Percentiles rank a stretch among this genome's conserved stretches.
phyloP scores from a whole-genome alignment of 2,797 vertebrate species.

The Spinibarbus caldwelli region DNA sequence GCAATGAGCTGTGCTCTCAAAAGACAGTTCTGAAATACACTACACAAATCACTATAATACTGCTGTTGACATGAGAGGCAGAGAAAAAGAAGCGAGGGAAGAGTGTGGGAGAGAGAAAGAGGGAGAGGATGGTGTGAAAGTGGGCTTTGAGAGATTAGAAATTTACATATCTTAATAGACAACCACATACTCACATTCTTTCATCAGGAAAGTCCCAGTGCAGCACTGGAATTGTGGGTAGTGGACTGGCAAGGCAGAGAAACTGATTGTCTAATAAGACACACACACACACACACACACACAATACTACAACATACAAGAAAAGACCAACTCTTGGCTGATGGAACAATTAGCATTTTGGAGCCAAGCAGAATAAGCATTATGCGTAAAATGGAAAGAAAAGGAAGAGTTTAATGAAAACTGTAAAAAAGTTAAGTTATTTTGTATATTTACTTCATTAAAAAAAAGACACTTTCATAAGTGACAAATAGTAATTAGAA shows the following conservation, averaged over 20 bases:
- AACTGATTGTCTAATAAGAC: constrained; percentile 55
- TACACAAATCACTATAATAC: constrained; percentile 56
- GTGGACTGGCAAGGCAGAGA: constrained; percentile 57
- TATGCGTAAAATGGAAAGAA: constrained; percentile 21
- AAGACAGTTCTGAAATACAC: constrained; percentile 58
- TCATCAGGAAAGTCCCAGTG: constrained; percentile 60
- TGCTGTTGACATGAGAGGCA: constrained; percentile 53
- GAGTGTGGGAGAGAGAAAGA: constrained; percentile 45
- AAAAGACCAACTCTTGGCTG: constrained; percentile 43
- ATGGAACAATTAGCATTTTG: constrained; percentile 47
- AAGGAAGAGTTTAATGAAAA: neutral
- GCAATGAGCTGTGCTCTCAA: constrained; percentile 55
- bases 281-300: constrained; percentile 27
- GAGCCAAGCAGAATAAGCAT: constrained; percentile 13
- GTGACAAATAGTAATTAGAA: neutral
- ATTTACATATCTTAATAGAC: constrained; percentile 67
- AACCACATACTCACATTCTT: constrained; percentile 58
- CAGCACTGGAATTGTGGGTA: constrained; percentile 55
- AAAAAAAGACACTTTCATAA: neutral
- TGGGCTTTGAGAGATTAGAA: constrained; percentile 63
- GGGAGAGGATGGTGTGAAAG: constrained; percentile 51
- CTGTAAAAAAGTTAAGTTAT: neutral
- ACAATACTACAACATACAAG: constrained; percentile 6
- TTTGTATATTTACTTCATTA: neutral
- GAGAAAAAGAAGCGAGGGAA: constrained; percentile 37